Conservation (phyloP, 2,113 vertebrate genomes). For the Trochalopteron elliotii region DNA sequence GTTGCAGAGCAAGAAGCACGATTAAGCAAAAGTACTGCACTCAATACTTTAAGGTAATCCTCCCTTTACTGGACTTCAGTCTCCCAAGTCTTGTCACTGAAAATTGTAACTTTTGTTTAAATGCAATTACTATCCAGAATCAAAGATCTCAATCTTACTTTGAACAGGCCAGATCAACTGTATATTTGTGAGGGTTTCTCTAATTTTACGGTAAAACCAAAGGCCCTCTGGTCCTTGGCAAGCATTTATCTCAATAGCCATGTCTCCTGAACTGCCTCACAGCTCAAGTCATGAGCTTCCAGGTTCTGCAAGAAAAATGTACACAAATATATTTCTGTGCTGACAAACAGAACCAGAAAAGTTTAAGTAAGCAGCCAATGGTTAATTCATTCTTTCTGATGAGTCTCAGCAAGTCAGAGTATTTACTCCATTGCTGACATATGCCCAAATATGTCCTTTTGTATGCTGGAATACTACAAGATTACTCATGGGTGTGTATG, state of each 20-base stretch:
- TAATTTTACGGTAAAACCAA: conserved; percentile 18
- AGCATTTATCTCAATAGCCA: not conserved
- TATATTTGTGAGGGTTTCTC: not conserved
- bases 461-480: not conserved
- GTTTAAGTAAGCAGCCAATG: not conserved
- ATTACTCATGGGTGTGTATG: not conserved
- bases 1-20: not conserved
- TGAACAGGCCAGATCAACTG: not conserved
- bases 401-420: not conserved
- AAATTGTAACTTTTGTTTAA: not conserved
- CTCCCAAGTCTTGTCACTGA: not conserved
- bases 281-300: not conserved
- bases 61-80: not conserved
- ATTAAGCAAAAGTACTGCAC: not conserved
- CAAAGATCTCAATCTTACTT: not conserved
- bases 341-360: not conserved
- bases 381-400: not conserved
- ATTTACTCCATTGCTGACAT: not conserved
- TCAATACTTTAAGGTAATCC: not conserved
- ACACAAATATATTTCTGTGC: not conserved
- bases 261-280: not conserved
- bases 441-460: not conserved
- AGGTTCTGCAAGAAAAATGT: not conserved
- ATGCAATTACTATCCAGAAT: not conserved
- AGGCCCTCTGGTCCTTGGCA: not conserved